A percentile compares a stretch with the other conserved stretches of the same genome.
Conservation (phyloP, 2,797 vertebrate species). For the Peromyscus eremicus region DNA sequence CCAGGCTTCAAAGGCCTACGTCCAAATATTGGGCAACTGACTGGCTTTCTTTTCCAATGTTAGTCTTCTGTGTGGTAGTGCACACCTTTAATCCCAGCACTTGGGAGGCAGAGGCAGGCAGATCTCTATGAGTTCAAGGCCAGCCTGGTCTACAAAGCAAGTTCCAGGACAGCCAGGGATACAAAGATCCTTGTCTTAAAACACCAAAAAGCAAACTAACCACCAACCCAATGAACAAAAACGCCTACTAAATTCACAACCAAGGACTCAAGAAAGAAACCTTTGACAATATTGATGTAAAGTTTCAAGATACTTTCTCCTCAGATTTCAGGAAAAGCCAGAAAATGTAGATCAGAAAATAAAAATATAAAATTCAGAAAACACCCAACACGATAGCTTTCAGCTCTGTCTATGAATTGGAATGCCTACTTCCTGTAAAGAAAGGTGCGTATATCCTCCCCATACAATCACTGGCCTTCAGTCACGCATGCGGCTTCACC, state of each 20-base stretch:
- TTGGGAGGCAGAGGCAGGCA: neutral
- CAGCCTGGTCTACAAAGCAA: neutral
- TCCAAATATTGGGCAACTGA: neutral
- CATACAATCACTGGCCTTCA: constrained; percentile 40
- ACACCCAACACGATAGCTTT: neutral
- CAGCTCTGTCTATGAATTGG: neutral
- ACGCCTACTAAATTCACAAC: constrained; percentile 2
- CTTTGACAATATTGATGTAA: neutral
- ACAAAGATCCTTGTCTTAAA: neutral
- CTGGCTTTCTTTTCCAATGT: neutral
- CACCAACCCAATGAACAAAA: neutral
- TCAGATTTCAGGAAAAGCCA: constrained; percentile 49
- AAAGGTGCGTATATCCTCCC: constrained; percentile 68
- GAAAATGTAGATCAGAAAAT: constrained; percentile 46
- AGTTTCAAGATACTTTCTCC: neutral
- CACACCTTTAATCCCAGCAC: neutral
- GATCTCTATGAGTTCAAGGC: neutral
- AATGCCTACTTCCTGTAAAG: constrained; percentile 46
- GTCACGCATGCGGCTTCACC: constrained; percentile 86
- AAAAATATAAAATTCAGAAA: constrained; percentile 57
- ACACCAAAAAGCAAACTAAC: neutral
- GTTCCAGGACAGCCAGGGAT: neutral
- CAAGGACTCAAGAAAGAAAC: neutral
- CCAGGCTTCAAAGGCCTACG: constrained; percentile 29
- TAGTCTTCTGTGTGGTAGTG: neutral